These are phyloP conservation scores for Meandrusa payeni DNA, from an alignment of 2,888 invertebrate species.

Conservation along the genomic window DNA sequence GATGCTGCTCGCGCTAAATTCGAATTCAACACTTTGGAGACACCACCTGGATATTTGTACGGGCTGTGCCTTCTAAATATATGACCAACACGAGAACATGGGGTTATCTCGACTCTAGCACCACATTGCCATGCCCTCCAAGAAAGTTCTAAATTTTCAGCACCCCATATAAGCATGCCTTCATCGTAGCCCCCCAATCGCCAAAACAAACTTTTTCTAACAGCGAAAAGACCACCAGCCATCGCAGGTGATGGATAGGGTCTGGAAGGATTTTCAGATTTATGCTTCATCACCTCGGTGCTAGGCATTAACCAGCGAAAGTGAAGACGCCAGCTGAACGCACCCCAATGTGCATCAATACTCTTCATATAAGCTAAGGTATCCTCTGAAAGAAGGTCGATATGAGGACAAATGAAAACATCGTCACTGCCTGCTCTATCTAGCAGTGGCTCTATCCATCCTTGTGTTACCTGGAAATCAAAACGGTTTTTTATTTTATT, in stretches of 20 bases:
- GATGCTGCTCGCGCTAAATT: slow-evolving; percentile 96
- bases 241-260: slow-evolving; percentile 92
- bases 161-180: slow-evolving; percentile 96
- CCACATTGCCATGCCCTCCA: slow-evolving; percentile 98
- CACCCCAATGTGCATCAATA: slow-evolving; percentile 98
- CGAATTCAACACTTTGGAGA: slow-evolving; percentile 90
- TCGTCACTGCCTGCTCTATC: slow-evolving; percentile 76
- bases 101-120: slow-evolving; percentile 93
- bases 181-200: slow-evolving; percentile 89
- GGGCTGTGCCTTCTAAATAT: slow-evolving; percentile 96
- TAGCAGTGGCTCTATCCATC: slow-evolving; percentile 82
- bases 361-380: slow-evolving; percentile 97
- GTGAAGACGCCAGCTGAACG: slow-evolving; percentile 98
- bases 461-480: slow-evolving; percentile 72
- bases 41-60: slow-evolving; percentile 96
- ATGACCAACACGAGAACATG: slow-evolving; percentile 96
- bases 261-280: slow-evolving; percentile 83
- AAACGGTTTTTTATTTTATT: too few species aligned
- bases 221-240: slow-evolving; percentile 97
- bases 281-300: slow-evolving; percentile 81
- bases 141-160: slow-evolving; percentile 98
- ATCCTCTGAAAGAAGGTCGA: slow-evolving; percentile 92
- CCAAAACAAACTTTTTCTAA: slow-evolving; percentile 92
- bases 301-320: slow-evolving; percentile 92
- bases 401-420: slow-evolving; percentile 73